Percentiles rank a stretch among this genome's conserved stretches.
phyloP scores from a whole-genome alignment of 2,888 invertebrate species.

The Selenia dentaria region DNA sequence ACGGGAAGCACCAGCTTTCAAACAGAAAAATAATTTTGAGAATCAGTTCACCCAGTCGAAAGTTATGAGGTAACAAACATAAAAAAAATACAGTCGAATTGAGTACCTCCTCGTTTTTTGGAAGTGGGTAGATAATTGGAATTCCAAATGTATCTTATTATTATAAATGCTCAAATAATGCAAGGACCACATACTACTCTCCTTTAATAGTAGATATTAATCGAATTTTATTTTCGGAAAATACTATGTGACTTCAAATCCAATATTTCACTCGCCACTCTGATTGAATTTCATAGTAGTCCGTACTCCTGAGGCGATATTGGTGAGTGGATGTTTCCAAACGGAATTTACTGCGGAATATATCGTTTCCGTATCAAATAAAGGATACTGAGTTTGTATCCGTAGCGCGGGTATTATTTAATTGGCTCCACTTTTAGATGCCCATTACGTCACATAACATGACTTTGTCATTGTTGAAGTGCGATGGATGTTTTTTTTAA shows the following conservation, averaged over 20 bases:
- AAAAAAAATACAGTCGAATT: too few relatives aligned
- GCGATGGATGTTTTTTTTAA: constrained; percentile 4
- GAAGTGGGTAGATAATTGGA: too few relatives aligned
- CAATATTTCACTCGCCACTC: constrained; percentile 11
- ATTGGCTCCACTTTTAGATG: constrained; percentile 6
- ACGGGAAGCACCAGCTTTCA: too few relatives aligned
- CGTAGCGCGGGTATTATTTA: constrained; percentile 10
- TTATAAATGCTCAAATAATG: too few relatives aligned
- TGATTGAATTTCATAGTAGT: constrained; percentile 13
- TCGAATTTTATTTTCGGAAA: too few relatives aligned
- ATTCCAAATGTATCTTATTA: too few relatives aligned
- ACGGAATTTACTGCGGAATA: constrained; percentile 9
- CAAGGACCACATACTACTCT: too few relatives aligned
- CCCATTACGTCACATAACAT: constrained; percentile 3
- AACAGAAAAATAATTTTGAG: too few relatives aligned
- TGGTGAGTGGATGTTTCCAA: constrained; percentile 12
- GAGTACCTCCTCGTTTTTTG: too few relatives aligned
- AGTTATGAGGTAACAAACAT: too few relatives aligned
- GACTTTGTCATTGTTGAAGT: constrained; percentile 2
- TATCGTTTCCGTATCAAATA: constrained; percentile 13
- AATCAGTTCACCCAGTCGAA: too few relatives aligned
- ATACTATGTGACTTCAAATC: constrained; percentile 1
- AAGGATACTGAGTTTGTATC: constrained; percentile 7
- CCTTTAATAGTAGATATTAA: too few relatives aligned
- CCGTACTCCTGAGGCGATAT: constrained; percentile 1